These are phyloP conservation scores for Galeopterus variegatus DNA, from an alignment of 2,113 vertebrate genomes.

Conservation along the genomic window DNA sequence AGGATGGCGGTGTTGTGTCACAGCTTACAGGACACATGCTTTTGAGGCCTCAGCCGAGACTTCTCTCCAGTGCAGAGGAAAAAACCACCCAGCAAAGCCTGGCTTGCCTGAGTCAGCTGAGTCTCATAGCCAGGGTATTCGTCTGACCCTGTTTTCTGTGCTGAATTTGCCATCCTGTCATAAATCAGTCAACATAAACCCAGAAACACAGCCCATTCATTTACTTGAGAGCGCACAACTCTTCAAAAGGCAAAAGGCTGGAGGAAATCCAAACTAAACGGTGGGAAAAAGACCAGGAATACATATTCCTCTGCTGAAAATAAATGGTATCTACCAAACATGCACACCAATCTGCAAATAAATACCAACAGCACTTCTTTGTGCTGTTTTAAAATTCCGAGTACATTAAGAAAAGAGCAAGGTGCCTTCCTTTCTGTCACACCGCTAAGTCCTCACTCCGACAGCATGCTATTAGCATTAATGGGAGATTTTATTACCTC, in stretches of 20 bases:
- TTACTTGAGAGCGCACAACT: slow-evolving; percentile 47
- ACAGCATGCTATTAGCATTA: slow-evolving; percentile 72
- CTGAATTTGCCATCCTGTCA: neutral
- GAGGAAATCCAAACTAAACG: slow-evolving; percentile 35
- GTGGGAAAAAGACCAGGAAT: neutral
- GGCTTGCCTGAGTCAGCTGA: neutral
- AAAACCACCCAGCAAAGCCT: neutral
- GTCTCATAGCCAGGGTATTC: neutral
- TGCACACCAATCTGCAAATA: slow-evolving; percentile 43
- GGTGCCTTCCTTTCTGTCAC: slow-evolving; percentile 41
- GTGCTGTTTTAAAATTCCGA: slow-evolving; percentile 60
- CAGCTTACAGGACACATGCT: neutral
- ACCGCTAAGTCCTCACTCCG: slow-evolving; percentile 33
- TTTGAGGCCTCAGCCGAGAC: neutral
- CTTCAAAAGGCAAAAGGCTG: slow-evolving; percentile 55
- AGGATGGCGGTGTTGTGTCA: rapidly evolving
- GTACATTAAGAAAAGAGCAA: slow-evolving; percentile 6
- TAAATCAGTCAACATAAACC: slow-evolving; percentile 50
- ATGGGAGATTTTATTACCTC: slow-evolving; percentile 71
- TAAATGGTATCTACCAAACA: slow-evolving; percentile 31
- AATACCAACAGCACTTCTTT: slow-evolving; percentile 31
- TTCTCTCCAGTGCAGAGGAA: neutral
- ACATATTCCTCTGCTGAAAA: neutral
- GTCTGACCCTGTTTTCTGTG: neutral
- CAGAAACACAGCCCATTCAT: neutral